phyloP scores from a whole-genome alignment of 1,140 invertebrate genomes.

The Heliconius nattereri region DNA sequence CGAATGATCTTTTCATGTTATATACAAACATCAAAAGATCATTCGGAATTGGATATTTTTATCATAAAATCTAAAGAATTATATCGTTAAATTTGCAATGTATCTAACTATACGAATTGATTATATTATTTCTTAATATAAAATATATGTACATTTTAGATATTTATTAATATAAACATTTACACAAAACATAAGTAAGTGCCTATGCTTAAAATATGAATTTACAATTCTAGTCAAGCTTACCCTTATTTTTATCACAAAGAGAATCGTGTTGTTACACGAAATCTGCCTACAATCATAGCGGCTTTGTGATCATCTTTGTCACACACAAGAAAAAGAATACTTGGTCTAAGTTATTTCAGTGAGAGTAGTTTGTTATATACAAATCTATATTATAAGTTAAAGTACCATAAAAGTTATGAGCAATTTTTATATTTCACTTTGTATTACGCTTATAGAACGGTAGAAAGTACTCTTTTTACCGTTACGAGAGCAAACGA shows the following conservation, averaged over 20 bases:
- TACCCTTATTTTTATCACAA: constrained; percentile 56
- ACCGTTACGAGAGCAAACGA: no score
- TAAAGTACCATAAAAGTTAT: background rate
- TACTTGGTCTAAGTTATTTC: background rate
- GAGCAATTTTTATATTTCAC: no score
- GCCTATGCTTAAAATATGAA: background rate
- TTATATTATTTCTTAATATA: no score
- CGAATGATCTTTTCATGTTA: constrained; percentile 2
- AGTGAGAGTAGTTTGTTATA: background rate
- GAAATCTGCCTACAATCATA: constrained; percentile 56
- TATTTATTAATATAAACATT: background rate
- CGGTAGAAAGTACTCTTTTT: no score
- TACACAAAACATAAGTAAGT: background rate
- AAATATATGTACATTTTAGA: no score
- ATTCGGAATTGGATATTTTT: background rate
- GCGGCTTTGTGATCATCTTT: constrained; percentile 48
- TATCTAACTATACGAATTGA: no score
- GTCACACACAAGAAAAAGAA: constrained; percentile 30
- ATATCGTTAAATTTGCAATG: background rate
- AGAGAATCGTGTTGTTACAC: constrained; percentile 65
- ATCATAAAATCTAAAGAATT: background rate
- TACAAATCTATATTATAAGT: background rate
- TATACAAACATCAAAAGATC: background rate
- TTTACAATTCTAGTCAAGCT: constrained; percentile 57
- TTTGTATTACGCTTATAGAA: no score